Base-by-base conservation (phyloP, 2,888 invertebrate species). In the Nezara viridula region DNA sequence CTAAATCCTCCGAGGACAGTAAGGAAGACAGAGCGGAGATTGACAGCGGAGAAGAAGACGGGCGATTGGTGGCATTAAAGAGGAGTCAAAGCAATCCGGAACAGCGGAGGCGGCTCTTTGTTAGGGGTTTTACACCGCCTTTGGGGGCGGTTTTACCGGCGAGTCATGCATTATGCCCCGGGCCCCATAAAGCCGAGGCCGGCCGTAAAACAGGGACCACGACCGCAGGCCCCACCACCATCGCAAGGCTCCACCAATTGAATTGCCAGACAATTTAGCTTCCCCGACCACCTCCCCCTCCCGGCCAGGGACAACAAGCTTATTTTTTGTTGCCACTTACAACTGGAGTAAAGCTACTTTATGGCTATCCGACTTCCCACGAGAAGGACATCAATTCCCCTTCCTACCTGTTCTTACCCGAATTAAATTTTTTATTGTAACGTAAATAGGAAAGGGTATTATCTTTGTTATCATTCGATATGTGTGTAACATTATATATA, bases 211-310 rank as follows among this genome's bases (percentile, higher is more conserved):
- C 88, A 81, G 40, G 60, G 19, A 4, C 85, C 85, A 44, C 88
- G 37, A 47, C 88, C 88, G 47, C 88, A 40, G 40, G 66, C 77
- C 37, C 73, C n/a, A n/a, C 86, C 44, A 40, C 81, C 81, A 81
- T 47, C 32, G 81, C 81, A 32, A 37, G 32, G 44, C 44, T 21
- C 47, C 88, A 49, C 77, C 47, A 88, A 88, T 88, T 88, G 27
- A 88, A 88, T 88, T 88, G 88, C 88, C 88, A 77, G 88, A 77
- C 88, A 88, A 88, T 88, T 88, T 88, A 88, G 88, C 27, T 32
- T 37, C 88, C 24, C 49, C 88, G n/a, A 12, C 88, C 73, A 77
- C 77, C 44, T n/a, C 44, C 88, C n/a, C 19, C 77, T 19, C 73
- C 9, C 6, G 47, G 7, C 66, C 44, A 24, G 81, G 44, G 81